Evolutionary conservation across 2,113 vertebrate species (phyloP).

Genomic region (Orthonyx spaldingii): DNA sequence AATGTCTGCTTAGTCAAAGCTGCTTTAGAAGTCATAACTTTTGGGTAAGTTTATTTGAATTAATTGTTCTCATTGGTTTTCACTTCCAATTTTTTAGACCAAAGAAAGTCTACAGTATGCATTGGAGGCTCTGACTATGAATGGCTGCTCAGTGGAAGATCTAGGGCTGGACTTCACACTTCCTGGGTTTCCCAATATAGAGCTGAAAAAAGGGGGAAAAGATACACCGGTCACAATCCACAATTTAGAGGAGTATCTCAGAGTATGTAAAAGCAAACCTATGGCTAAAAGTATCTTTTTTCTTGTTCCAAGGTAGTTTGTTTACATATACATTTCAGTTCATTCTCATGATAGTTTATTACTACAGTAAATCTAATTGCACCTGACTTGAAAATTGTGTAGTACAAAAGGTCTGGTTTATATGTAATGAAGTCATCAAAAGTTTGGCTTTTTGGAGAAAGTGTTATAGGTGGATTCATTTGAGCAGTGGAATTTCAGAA

Average conservation of each 20-base stretch:
- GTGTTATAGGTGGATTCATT: not conserved
- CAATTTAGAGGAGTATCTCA: slow-evolving; percentile 96
- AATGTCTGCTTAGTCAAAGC: not conserved
- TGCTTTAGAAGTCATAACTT: not conserved
- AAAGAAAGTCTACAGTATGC: slow-evolving; percentile 95
- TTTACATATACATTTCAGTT: not conserved
- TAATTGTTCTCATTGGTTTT: not conserved
- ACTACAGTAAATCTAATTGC: not conserved
- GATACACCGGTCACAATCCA: slow-evolving; percentile 93
- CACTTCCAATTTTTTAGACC: slow-evolving; percentile 71
- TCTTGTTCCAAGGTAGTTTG: not conserved
- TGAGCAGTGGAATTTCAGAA: not conserved
- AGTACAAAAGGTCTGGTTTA: not conserved
- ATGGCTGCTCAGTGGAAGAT: slow-evolving; percentile 97
- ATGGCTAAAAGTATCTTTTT: not conserved
- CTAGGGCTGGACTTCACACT: slow-evolving; percentile 96
- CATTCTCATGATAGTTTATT: not conserved
- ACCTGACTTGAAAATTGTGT: not conserved
- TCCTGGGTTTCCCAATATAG: slow-evolving; percentile 96
- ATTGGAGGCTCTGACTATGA: slow-evolving; percentile 95
- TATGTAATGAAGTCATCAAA: not conserved
- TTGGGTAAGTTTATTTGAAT: not conserved
- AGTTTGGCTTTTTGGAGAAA: not conserved
- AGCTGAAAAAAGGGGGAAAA: slow-evolving; percentile 98
- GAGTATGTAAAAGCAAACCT: slow-evolving; percentile 75